Evolutionary conservation across 2,888 invertebrate species (phyloP), one percentile per base, ranked within the genome.

Genomic region (Metellina segmentata): DNA sequence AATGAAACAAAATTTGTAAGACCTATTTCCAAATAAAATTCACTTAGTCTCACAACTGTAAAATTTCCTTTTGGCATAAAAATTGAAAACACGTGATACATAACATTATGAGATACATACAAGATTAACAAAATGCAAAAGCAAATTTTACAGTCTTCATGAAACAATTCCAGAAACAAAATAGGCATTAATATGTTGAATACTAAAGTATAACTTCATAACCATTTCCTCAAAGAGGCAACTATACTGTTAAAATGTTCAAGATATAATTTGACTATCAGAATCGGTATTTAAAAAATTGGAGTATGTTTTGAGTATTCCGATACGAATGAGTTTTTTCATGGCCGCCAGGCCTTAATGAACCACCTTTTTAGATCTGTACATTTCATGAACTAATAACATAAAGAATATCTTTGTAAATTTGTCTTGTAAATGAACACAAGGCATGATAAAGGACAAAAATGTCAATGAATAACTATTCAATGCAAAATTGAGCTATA

Each of bases 31-130:
- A 53, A 75, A 61, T 75, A 53, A 79, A 82, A 61, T 1, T 72
- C 52, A 72, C 19, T 71, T 85, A 52, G 75, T 75, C 85, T 75
- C 75, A 71, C 85, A 85, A 75, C 85, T 85, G 85, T 69, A 82
- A 85, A 61, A 75, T 75, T 74, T 53, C 13, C 53, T 85, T 75
- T 85, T 85, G 85, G n/a, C 61, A 75, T 75, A 72, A 13, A 85
- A 85, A 85, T 53, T 85, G 74, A 85, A 83, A 53, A 74, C 48
- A 61, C 74, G 75, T 75, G 8, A 79, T 79, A 79, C 52, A 61
- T 79, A 79, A 79, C 79, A 77, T 61, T 61, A 61, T 69, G 79
- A 79, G 34, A 69, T 77, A 85, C 77, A 85, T 77, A 85, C 85
- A 85, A 49, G 77, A 20, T 70, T 61, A 49, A 75, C 69, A 85